Evolutionary conservation across 2,888 invertebrate species (phyloP).

Genomic region (Drosophila maculinotata): DNA sequence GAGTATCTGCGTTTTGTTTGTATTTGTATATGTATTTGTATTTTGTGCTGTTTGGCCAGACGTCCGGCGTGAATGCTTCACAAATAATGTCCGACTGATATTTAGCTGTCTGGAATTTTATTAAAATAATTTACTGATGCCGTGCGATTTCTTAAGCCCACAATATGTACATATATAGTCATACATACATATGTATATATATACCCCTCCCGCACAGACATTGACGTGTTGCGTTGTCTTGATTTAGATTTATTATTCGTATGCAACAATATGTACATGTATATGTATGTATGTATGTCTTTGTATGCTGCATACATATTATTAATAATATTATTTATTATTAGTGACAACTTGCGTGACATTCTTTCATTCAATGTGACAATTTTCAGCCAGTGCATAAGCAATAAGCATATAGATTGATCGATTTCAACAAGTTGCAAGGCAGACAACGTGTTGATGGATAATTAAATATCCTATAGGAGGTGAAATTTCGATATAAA

Average conservation of each 20-base stretch:
- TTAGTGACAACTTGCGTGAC: slow-evolving; percentile 64
- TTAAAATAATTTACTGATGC: slow-evolving; percentile 66
- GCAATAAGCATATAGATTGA: slow-evolving; percentile 29
- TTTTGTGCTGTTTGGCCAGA: slow-evolving; percentile 1
- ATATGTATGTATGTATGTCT: background rate
- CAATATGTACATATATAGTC: background rate
- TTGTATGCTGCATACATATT: slow-evolving; percentile 27
- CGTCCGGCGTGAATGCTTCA: slow-evolving; percentile 17
- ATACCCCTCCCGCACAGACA: background rate
- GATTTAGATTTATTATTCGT: slow-evolving; percentile 51
- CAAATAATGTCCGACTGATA: slow-evolving; percentile 45
- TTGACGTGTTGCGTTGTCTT: slow-evolving; percentile 17
- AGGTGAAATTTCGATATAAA: background rate
- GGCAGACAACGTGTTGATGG: background rate
- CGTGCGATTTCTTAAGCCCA: slow-evolving; percentile 32
- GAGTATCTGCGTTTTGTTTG: background rate
- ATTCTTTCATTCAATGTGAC: slow-evolving; percentile 67
- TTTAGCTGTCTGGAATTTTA: slow-evolving; percentile 69
- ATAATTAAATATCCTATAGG: slow-evolving; percentile 2
- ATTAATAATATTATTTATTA: slow-evolving; percentile 43
- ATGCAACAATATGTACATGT: slow-evolving; percentile 16
- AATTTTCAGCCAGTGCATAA: slow-evolving; percentile 41
- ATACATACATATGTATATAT: background rate
- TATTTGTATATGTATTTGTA: background rate
- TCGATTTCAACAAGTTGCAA: slow-evolving; percentile 18